These are phyloP conservation scores for Antheraea pernyi DNA, from an alignment of 1,140 invertebrate species.

Conservation along the genomic window DNA sequence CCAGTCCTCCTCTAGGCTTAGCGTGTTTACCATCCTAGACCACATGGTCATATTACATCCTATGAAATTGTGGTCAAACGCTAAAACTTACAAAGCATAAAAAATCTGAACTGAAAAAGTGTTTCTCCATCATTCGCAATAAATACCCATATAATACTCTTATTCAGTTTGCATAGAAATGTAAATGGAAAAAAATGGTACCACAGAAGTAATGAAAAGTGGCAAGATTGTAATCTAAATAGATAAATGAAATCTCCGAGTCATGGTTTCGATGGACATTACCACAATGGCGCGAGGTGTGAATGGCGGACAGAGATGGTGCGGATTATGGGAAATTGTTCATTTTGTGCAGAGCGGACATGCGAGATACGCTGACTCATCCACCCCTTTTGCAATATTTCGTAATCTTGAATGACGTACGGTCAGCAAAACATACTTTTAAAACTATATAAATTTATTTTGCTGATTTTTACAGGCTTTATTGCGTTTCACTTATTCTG, in stretches of 20 bases:
- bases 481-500: no score
- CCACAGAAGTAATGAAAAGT: constrained; percentile 4
- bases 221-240: constrained; percentile 4
- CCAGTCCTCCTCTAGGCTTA: no score
- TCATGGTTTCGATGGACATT: constrained; percentile 33
- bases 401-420: background rate
- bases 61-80: no score
- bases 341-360: constrained; percentile 8
- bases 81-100: no score
- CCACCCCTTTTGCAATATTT: constrained; percentile 26
- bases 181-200: background rate
- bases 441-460: no score
- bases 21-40: no score
- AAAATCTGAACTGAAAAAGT: no score
- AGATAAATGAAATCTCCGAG: constrained; percentile 31
- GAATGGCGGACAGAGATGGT: constrained; percentile 27
- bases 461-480: no score
- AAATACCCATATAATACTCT: no score
- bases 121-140: no score
- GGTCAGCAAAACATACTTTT: background rate
- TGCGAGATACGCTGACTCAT: constrained; percentile 37
- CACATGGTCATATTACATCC: no score
- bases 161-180: background rate
- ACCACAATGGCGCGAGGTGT: constrained; percentile 24
- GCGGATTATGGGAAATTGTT: constrained; percentile 17